Conservation (phyloP, 2,113 vertebrate species). For the Henicopernis longicauda region DNA sequence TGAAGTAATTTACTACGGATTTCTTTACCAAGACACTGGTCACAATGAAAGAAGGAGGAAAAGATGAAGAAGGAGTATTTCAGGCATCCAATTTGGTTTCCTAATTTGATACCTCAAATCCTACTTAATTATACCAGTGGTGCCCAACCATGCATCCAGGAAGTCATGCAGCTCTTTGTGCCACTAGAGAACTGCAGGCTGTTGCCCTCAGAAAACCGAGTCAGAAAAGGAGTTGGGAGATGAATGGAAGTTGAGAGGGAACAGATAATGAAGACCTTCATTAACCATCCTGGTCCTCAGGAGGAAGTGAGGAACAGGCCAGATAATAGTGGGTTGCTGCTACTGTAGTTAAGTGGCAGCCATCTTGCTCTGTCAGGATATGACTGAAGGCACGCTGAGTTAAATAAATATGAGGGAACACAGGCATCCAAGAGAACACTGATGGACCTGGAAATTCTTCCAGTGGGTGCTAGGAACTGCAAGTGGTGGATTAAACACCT, state of each 20-base stretch:
- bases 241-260: background rate
- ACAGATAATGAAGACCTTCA: background rate
- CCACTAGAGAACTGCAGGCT: background rate
- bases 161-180: background rate
- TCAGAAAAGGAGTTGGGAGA: background rate
- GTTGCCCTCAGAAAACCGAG: background rate
- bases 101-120: background rate
- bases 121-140: background rate
- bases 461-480: background rate
- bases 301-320: background rate
- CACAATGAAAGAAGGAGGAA: background rate
- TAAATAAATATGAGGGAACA: background rate
- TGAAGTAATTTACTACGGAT: background rate
- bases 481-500: background rate
- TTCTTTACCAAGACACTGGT: background rate
- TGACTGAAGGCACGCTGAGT: fast-evolving
- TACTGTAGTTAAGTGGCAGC: background rate
- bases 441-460: background rate
- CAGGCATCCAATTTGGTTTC: background rate
- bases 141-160: background rate
- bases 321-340: background rate
- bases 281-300: background rate
- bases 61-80: background rate
- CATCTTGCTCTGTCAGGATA: background rate
- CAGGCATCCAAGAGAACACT: background rate